Percentiles rank a stretch among this genome's conserved stretches.
Evolutionary conservation across 2,797 vertebrate species (phyloP).

Genomic region (Xyrichtys novacula): DNA sequence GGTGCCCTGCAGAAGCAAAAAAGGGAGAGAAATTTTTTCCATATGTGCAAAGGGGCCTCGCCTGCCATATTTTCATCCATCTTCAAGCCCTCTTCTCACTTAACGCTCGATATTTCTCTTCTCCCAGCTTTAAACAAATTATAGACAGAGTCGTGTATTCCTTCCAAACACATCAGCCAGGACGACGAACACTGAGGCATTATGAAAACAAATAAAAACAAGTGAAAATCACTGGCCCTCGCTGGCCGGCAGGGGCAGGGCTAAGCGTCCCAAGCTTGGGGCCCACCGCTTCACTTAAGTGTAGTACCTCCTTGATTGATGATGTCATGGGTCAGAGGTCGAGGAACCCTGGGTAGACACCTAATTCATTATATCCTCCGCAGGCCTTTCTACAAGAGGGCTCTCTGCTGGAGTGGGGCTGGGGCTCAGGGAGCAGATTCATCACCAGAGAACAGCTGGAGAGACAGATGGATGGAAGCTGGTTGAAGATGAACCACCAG

Average conservation of each 20-base stretch:
- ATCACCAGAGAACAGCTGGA: constrained; percentile 81
- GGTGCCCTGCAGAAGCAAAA: constrained; percentile 61
- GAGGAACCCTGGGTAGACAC: constrained; percentile 92
- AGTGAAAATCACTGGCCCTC: constrained; percentile 82
- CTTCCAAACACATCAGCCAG: constrained; percentile 82
- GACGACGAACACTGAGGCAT: constrained; percentile 76
- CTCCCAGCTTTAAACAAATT: constrained; percentile 82
- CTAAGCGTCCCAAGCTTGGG: constrained; percentile 84
- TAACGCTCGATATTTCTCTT: constrained; percentile 76
- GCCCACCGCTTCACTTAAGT: constrained; percentile 87
- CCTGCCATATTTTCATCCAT: constrained; percentile 70
- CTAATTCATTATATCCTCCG: constrained; percentile 98
- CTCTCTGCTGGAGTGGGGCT: constrained; percentile 89
- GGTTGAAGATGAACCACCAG: constrained; percentile 34
- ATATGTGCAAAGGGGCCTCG: constrained; percentile 77
- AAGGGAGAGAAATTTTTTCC: constrained; percentile 81
- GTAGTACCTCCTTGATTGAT: constrained; percentile 94
- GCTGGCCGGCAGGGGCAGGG: constrained; percentile 74
- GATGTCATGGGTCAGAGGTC: constrained; percentile 93
- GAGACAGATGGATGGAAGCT: constrained; percentile 68
- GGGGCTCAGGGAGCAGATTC: constrained; percentile 90
- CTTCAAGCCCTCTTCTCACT: constrained; percentile 78
- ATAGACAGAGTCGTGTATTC: constrained; percentile 80
- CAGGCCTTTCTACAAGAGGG: constrained; percentile 88
- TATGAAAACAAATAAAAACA: constrained; percentile 88